Percentiles rank a stretch among this genome's conserved stretches.
These are phyloP conservation scores for Iselma pallidipennis DNA, from an alignment of 2,888 invertebrate genomes.

Conservation along the genomic window DNA sequence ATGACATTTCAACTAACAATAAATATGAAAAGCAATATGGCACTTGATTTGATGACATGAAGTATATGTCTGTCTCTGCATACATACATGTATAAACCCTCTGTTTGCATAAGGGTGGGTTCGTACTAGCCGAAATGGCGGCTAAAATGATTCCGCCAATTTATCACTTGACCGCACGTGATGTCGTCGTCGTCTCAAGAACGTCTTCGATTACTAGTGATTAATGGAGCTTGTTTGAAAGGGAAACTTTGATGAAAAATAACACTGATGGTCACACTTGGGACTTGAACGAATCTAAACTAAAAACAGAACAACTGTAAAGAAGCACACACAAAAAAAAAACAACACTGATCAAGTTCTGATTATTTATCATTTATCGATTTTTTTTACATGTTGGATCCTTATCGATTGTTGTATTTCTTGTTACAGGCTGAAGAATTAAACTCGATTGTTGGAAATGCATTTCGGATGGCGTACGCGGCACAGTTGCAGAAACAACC, in stretches of 20 bases:
- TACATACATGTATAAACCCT: background rate
- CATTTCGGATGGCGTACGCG: slow-evolving; percentile 90
- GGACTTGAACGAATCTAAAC: slow-evolving; percentile 7
- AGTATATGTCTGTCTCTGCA: background rate
- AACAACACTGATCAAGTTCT: background rate
- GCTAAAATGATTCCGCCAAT: slow-evolving; percentile 26
- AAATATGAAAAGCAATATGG: slow-evolving; percentile 19
- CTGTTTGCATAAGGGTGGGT: slow-evolving; percentile 23
- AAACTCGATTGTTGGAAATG: slow-evolving; percentile 86
- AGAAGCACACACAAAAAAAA: slow-evolving; percentile 3
- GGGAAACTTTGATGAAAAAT: slow-evolving; percentile 30
- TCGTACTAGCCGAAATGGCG: background rate
- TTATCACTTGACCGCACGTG: slow-evolving; percentile 39
- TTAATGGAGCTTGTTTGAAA: slow-evolving; percentile 39
- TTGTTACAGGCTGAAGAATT: slow-evolving; percentile 79
- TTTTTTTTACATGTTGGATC: background rate
- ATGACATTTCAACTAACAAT: slow-evolving; percentile 3
- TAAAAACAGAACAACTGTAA: background rate
- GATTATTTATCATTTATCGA: slow-evolving; percentile 1
- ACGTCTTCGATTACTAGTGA: slow-evolving; percentile 40
- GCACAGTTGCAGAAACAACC: slow-evolving; percentile 75
- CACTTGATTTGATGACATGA: slow-evolving; percentile 13
- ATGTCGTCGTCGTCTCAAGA: slow-evolving; percentile 33
- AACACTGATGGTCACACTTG: slow-evolving; percentile 30
- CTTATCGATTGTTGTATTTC: slow-evolving; percentile 14